These are phyloP conservation scores for Corythucha ciliata DNA, from an alignment of 2,888 invertebrate genomes.

Conservation along the genomic window DNA sequence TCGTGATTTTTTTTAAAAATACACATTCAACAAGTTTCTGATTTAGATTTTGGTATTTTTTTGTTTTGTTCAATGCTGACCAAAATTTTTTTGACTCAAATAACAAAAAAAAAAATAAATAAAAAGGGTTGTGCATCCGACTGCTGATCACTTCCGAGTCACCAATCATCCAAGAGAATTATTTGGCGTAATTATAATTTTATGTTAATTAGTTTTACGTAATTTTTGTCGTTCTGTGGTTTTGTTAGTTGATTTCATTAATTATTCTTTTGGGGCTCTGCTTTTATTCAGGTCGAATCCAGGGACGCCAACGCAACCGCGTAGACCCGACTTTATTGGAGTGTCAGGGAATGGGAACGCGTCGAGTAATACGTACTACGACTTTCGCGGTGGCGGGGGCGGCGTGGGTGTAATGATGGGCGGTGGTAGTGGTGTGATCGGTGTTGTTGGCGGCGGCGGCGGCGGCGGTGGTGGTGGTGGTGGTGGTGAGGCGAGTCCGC, in stretches of 20 bases:
- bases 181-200: conserved; percentile 23
- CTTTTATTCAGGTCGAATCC: conserved; percentile 68
- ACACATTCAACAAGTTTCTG: too few relatives aligned
- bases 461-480: conserved; percentile 37
- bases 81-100: too few relatives aligned
- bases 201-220: conserved; percentile 12
- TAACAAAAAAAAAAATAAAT: too few relatives aligned
- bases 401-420: conserved; percentile 54
- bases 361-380: conserved; percentile 39
- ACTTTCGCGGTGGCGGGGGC: conserved; percentile 40
- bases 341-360: conserved; percentile 43
- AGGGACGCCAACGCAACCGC: conserved; percentile 81
- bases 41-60: too few relatives aligned
- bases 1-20: too few relatives aligned
- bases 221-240: neutral
- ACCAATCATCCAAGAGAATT: conserved; percentile 22
- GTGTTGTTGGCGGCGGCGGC: conserved; percentile 42
- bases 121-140: too few relatives aligned
- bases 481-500: conserved; percentile 52
- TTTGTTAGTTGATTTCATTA: neutral
- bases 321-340: conserved; percentile 79
- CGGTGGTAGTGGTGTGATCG: conserved; percentile 35
- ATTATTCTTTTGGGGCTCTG: conserved; percentile 10
- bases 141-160: conserved; percentile 24
- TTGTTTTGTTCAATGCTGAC: too few relatives aligned